A percentile compares a stretch with the other conserved stretches of the same genome.
Evolutionary conservation across 2,113 vertebrate species (phyloP).

Genomic region (Cacatua alba): DNA sequence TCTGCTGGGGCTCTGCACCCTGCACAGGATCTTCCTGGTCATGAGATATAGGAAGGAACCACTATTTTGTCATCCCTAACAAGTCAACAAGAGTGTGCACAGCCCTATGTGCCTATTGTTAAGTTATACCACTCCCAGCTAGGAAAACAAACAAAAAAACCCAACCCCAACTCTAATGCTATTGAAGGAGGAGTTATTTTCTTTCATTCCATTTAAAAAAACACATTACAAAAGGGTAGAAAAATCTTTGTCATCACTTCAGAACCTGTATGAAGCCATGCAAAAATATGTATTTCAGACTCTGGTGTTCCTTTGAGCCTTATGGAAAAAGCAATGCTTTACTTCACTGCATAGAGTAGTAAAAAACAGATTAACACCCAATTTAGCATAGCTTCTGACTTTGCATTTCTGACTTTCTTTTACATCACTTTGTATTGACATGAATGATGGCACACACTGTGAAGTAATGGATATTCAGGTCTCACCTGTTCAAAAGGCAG

Average conservation of each 20-base stretch:
- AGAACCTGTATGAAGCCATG: background rate
- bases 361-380: background rate
- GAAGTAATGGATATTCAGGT: constrained; percentile 19
- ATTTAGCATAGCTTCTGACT: background rate
- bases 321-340: background rate
- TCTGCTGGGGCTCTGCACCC: background rate
- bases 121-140: background rate
- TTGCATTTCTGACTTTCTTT: background rate
- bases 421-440: background rate
- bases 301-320: background rate
- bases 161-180: background rate
- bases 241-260: background rate
- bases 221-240: background rate
- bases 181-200: background rate
- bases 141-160: background rate
- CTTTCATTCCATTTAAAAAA: background rate
- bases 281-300: background rate
- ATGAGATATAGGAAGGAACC: background rate
- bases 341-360: background rate
- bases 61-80: background rate
- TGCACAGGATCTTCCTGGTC: background rate
- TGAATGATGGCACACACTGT: background rate
- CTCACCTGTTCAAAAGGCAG: background rate
- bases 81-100: background rate
- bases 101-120: background rate